Base-by-base conservation (phyloP, 2,888 invertebrate species). In the Steinernema scapterisci region DNA sequence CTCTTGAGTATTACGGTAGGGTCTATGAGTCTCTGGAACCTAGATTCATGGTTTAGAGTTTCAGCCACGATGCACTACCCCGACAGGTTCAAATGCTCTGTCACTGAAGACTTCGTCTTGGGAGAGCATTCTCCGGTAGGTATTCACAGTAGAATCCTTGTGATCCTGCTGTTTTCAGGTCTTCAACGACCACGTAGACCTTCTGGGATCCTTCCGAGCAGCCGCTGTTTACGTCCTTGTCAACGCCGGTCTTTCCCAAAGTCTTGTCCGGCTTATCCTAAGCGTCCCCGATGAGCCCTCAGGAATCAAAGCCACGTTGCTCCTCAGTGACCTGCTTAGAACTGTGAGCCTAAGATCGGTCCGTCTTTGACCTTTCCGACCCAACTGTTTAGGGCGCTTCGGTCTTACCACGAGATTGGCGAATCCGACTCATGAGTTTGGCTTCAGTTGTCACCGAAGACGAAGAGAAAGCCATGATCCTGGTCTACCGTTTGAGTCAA, bases 41-140 rank as follows among this genome's bases (percentile, higher is more conserved):
- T n/a, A n/a, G n/a, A n/a, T n/a, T n/a, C n/a, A n/a, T n/a, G n/a
- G n/a, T n/a, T n/a, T n/a, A n/a, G n/a, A n/a, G 19, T 38, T 78
- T 76, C 56, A 82, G 80, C 78, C 16, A 70, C 48, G 27, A 54
- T 75, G 43, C 79, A 80, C 48, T 38, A 74, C 31, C 83, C 83
- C n/a, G 81, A 83, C 43, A 51, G 71, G n/a, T 83, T 52, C 73
- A 75, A 76, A 45, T 77, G 78, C 63, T 79, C 79, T 5, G 70
- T 86, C 38, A 79, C 83, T 70, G 80, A 83, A 38, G 84, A 86
- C 27, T 86, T 86, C 73, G 83, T 86, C 6, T 77, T 86, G 52
- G 85, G 81, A 25, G 82, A 80, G 48, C 75, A 79, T 51, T 77
- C 78, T 48, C 75, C 78, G 21, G 82, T 78, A 31, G 23, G 75